A percentile compares a stretch with the other conserved stretches of the same genome.
phyloP scores from a whole-genome alignment of 23 tunicate species.

The Ascidia mentula region DNA sequence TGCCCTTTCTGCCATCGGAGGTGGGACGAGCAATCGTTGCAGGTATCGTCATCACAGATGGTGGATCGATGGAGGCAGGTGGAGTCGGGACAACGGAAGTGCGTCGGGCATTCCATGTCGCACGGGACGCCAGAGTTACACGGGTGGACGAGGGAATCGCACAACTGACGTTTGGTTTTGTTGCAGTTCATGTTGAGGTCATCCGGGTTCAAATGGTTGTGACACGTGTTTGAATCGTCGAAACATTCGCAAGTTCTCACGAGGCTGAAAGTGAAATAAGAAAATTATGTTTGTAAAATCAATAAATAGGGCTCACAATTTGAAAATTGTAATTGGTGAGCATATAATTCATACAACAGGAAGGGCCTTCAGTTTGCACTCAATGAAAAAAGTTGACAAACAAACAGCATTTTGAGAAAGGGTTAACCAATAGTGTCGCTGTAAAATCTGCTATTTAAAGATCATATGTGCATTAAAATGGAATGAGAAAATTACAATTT shows the following conservation, averaged over 20 bases:
- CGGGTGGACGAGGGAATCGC: not conserved
- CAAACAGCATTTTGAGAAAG: no score
- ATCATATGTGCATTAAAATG: no score
- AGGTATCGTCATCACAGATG: not conserved
- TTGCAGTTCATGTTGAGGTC: not conserved
- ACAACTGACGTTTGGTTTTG: not conserved
- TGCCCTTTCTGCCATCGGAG: not conserved
- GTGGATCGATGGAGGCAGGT: not conserved
- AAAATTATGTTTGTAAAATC: no score
- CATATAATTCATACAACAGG: no score
- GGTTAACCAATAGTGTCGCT: no score
- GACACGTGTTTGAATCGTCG: not conserved
- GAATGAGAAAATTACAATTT: no score
- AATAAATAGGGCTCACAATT: no score
- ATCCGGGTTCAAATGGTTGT: not conserved
- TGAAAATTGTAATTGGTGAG: no score
- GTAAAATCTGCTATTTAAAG: no score
- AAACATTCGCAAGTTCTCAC: not conserved
- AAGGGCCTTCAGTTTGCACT: no score
- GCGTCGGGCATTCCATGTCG: not conserved
- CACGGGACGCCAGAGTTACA: not conserved
- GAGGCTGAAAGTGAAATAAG: no score
- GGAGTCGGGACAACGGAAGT: not conserved
- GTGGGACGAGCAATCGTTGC: not conserved
- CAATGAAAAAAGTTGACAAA: no score